Base-by-base conservation (phyloP, 2,113 vertebrate genomes). In the Carollia perspicillata region DNA sequence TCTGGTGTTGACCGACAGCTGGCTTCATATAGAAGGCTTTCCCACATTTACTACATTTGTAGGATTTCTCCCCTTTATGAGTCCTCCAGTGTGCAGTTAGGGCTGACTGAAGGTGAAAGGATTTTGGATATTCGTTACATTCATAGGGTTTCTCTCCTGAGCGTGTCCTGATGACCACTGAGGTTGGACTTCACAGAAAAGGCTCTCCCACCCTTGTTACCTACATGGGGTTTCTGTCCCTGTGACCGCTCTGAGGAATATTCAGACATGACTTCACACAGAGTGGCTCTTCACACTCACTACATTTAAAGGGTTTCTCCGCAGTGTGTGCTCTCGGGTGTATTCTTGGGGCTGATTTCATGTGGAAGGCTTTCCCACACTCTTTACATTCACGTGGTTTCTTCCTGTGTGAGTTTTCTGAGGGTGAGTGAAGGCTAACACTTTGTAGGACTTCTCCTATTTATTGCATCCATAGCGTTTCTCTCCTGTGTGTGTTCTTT, bases 61-160 rank as follows among this genome's bases (percentile, higher is more conserved):
- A 83, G 28, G 77, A 63, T 6, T 79, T 78, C 44, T 90, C 40
- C 2, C 65, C 44, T 20, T 9, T 80, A 11, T 90, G 80, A 80
- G 42, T 92, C 53, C 71, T 66, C 53, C 71, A 65, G 84, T 84
- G 89, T n/a, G 58, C 84, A 13, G 28, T 87, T 13, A 90, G 5
- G 10, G 49, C 74, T 60, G 78, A 84, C 37, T 89, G 85, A 44
- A 42, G 86, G 44, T 0, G 1, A 49, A 90, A 86, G 18, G 65
- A 5, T 53, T 90, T 85, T 63, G 65, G 26, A 88, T 35, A 92
- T 63, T 77, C 16, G 6, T 40, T 72, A 55, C 65, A 92, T 55
- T 92, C 12, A 17, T 55, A 94, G 30, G 77, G 89, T 65, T 89
- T 94, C 65, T 92, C 84, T 78, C 92, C 33, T 49, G 77, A 94